Evolutionary conservation across 2,113 vertebrate species (phyloP), one percentile per base, ranked within the genome.

Genomic region (Hemiprocne comata): DNA sequence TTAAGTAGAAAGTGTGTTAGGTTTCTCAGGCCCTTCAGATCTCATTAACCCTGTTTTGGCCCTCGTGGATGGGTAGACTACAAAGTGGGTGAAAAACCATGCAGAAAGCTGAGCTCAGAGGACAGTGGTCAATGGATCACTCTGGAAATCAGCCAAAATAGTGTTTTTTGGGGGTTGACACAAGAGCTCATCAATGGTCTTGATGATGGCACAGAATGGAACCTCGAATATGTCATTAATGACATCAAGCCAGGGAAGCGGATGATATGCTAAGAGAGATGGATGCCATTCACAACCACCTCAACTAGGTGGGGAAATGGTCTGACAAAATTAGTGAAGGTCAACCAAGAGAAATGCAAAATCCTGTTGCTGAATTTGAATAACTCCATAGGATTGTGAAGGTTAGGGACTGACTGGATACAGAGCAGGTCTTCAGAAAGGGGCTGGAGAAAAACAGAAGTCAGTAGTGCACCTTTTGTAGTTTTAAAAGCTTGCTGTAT

Each of bases 211-310:
- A 62, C 12, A 50, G 20, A 86, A 57, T 34, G 8, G 16, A 77
- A 53, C 7, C 4, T 58, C 26, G 60, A 71, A 44, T 23, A 44
- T 6, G 5, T 83, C 10, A 65, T 7, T 17, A 28, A 19, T 44
- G 6, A 33, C 31, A 58, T 62, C n/a, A 54, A 48, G 54, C 7
- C 0, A 0, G 21, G 10, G 15, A 83, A 86, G n/a, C 0, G 86
- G 23, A 38, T 28, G 20, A 70, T 57, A 33, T 6, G 9, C 25
- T 28, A n/a, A n/a, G 72, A 72, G n/a, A 60, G 28, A 36, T 13
- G 6, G 6, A 28, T 50, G 12, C 1, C 18, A 44, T 88, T 69
- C 29, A 13, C 19, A 38, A 13, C 0, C 1, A 36, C 9, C 26
- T 92, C 38, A 79, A 11, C 11, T 82, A 62, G 6, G 7, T 34